phyloP scores from a whole-genome alignment of 2,888 invertebrate species.

The Aphrophora alni region DNA sequence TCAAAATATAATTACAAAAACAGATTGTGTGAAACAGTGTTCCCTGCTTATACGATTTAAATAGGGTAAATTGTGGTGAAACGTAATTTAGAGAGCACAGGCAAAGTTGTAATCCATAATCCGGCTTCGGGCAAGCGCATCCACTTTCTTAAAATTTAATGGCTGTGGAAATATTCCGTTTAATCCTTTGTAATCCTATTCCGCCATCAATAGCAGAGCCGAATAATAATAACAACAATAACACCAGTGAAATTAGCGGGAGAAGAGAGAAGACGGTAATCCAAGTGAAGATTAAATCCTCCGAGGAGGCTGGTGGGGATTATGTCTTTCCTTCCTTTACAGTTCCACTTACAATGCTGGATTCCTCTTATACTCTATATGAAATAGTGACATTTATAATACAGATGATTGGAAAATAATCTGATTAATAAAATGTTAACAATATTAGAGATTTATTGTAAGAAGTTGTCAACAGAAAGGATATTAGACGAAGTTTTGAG shows the following conservation, averaged over 20 bases:
- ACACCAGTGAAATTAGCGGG: constrained; percentile 24
- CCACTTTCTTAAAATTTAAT: constrained; percentile 35
- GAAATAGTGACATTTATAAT: too few species aligned
- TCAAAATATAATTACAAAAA: background rate
- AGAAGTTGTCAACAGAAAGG: too few species aligned
- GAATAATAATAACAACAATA: constrained; percentile 35
- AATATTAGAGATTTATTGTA: too few species aligned
- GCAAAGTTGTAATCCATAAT: constrained; percentile 14
- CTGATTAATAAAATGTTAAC: too few species aligned
- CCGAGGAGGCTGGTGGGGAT: background rate
- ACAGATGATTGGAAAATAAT: too few species aligned
- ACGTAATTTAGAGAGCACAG: constrained; percentile 21
- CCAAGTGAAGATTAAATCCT: background rate
- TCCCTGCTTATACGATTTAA: background rate
- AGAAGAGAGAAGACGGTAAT: constrained; percentile 21
- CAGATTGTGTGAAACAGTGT: background rate
- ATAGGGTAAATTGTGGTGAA: constrained; percentile 18
- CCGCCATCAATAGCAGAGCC: background rate
- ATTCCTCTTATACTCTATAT: background rate
- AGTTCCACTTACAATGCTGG: background rate
- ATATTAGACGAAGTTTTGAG: too few species aligned
- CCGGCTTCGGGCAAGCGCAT: constrained; percentile 13
- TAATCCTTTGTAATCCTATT: constrained; percentile 30
- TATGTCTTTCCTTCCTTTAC: background rate
- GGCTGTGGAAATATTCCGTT: constrained; percentile 29